Conservation (phyloP, 2,888 invertebrate species). For the Itoplectis maculator region DNA sequence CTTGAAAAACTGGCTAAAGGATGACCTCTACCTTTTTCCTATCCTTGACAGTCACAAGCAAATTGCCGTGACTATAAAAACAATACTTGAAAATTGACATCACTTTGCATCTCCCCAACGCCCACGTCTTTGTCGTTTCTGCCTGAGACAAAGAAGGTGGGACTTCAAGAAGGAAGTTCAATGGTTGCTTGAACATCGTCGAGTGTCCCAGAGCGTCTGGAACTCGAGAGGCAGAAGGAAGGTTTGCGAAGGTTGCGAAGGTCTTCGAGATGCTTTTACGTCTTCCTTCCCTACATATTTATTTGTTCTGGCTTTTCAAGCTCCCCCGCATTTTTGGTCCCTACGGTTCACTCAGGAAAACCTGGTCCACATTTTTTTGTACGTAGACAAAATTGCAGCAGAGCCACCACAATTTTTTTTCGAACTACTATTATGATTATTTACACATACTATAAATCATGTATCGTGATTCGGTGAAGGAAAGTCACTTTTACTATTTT, state of each 20-base stretch:
- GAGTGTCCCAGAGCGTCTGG: background rate
- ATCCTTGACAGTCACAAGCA: no score
- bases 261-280: background rate
- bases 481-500: background rate
- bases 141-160: background rate
- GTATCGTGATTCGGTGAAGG: slow-evolving; percentile 3
- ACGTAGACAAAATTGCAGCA: background rate
- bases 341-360: background rate
- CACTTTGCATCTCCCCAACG: no score
- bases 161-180: background rate
- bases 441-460: background rate
- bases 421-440: no score
- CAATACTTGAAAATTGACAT: no score
- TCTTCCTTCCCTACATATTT: background rate
- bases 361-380: background rate
- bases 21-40: no score
- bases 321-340: no score
- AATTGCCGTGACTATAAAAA: no score
- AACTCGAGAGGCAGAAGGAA: background rate
- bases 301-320: background rate
- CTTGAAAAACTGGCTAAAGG: no score
- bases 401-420: no score
- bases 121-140: no score
- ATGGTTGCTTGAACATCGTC: background rate
- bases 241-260: background rate